Base-by-base conservation (phyloP, 2,797 vertebrate species). In the Diglossa cyanea region DNA sequence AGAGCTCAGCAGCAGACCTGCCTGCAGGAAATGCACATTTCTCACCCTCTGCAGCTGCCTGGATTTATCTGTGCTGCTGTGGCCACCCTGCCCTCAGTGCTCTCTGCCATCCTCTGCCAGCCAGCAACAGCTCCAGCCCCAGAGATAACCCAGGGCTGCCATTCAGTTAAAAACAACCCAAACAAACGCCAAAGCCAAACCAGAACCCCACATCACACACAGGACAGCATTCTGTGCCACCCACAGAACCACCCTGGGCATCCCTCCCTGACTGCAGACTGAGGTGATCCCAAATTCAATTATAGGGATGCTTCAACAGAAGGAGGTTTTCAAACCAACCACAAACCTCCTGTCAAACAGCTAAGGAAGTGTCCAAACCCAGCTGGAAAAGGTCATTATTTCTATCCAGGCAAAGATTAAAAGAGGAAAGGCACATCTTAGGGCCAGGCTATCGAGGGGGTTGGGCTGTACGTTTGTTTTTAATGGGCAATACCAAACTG, bases 251-350 rank as follows among this genome's bases (percentile, higher is more conserved):
- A 30, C 30, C 30, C 47, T 1, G 4, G 65, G 30, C 50, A 50
- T 4, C n/a, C 54, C 11, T 11, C 54, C 33, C 55, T 18, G 55
- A 6, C 4, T 73, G 18, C 6, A 23, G 1, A 12, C 0, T n/a
- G 63, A 85, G 75, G 25, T 54, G 23, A 86, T 17, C 51, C 25
- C n/a, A 14, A 44, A 90, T 20, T 39, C 19, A 61, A 21, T 50
- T 6, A 51, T 18, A 81, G 16, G 3, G 23, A 78, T 24, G 17
- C 19, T 55, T 23, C 76, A 63, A 31, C 26, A 78, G 9, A 50
- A 72, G 35, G 33, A 13, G 51, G 61, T 3, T 57, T 91, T 11
- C 17, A 19, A 45, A 65, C 16, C 17, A 14, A 68, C 33, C 62
- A 73, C 23, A 39, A 44, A 15, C 26, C 6, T 26, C 23, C 14